A percentile compares a stretch with the other conserved stretches of the same genome.
Evolutionary conservation across 2,113 vertebrate species (phyloP).

Genomic region (Perca schrenkii): DNA sequence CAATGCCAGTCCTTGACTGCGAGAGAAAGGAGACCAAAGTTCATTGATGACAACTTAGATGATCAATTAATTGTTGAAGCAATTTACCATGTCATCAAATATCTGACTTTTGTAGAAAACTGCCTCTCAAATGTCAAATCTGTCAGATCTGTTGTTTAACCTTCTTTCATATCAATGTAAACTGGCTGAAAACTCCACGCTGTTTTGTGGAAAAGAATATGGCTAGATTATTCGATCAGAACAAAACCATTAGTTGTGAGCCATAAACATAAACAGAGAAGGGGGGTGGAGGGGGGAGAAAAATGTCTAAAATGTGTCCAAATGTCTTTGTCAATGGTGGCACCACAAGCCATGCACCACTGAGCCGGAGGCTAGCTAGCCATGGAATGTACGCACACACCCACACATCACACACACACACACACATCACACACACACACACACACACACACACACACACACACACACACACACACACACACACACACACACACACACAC

Average conservation of each 20-base stretch:
- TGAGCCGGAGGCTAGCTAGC: conserved; percentile 20
- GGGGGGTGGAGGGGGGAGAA: not conserved
- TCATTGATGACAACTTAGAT: not conserved
- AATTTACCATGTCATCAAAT: not conserved
- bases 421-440: not conserved
- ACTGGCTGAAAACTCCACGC: not conserved
- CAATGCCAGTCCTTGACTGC: conserved; percentile 24
- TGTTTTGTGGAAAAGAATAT: not conserved
- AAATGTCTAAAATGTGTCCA: not conserved
- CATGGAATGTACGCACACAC: conserved; percentile 8
- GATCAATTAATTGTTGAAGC: not conserved
- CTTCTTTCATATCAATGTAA: not conserved
- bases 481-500: conserved; percentile 13
- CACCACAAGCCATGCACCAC: conserved; percentile 30
- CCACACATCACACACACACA: not conserved
- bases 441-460: not conserved
- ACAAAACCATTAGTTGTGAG: not conserved
- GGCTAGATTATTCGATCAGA: not conserved
- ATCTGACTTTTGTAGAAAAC: not conserved
- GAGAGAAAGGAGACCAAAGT: conserved; percentile 29
- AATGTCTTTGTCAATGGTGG: conserved; percentile 30
- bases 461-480: not conserved
- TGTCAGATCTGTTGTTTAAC: not conserved
- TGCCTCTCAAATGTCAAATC: not conserved
- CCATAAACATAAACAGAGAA: not conserved